Evolutionary conservation across 2,113 vertebrate genomes (phyloP), one percentile per base, ranked within the genome.

Genomic region (Okapia johnstoni): DNA sequence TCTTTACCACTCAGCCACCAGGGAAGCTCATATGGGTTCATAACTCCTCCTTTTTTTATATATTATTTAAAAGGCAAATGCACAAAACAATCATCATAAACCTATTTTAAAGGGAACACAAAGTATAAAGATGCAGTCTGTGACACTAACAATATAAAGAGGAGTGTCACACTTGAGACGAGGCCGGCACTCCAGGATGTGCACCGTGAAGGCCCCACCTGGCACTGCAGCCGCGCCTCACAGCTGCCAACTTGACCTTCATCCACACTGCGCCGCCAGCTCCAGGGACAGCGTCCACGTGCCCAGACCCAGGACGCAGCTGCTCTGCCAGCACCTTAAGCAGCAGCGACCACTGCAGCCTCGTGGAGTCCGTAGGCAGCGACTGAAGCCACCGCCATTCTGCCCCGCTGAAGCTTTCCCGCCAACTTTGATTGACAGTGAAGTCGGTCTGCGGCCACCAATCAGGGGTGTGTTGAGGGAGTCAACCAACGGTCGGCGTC

Each of bases 291-390:
- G 36, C 70, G 6, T 19, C 70, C 36, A 25, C 11, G 36, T 14
- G 21, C 70, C 21, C 21, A 73, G 70, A 7, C 36, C 36, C 36
- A 7, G 70, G 70, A 21, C 21, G 2, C 70, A 13, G 70, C 36
- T 73, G 70, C 11, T 73, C 70, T 25, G 70, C 70, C 36, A 3
- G 88, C 73, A 99, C 98, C 88, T 99, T 99, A 2, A 99, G 88
- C 0, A 99, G 99, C 36, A 98, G 97, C 10, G 73, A 95, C 55
- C 52, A 36, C 13, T 52, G 90, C 54, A 97, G 55, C 73, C 87
- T 94, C 33, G 79, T 83, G 70, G 70, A 73, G 70, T 25, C 70
- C 2, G 2, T 3, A 0, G 79, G 40, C 73, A 15, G n/a, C 6
- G 0, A 26, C n/a, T 6, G 1, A 63, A 1, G 73, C 2, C 36